Evolutionary conservation across 2,888 invertebrate species (phyloP).

Genomic region (Endotricha flammealis): DNA sequence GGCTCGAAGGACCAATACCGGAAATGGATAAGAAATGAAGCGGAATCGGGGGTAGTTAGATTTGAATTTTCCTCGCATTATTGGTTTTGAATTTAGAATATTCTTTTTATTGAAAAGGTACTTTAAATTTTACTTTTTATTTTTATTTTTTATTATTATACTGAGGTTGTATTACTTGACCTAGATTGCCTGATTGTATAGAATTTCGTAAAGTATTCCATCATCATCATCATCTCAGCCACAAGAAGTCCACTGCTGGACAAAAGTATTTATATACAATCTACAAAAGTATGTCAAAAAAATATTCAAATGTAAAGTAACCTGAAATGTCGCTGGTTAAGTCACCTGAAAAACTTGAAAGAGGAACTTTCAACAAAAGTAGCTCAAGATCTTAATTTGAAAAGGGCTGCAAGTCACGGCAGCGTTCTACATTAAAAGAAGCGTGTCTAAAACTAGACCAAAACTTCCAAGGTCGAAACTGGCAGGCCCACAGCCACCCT

Average conservation of each 20-base stretch:
- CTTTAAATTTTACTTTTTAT: too few relatives aligned
- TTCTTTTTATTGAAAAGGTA: neutral
- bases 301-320: too few relatives aligned
- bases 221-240: too few relatives aligned
- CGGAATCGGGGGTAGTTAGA: constrained; percentile 29
- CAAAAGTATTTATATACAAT: too few relatives aligned
- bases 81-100: constrained; percentile 18
- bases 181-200: too few relatives aligned
- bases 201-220: too few relatives aligned
- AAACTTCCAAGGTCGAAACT: constrained; percentile 66
- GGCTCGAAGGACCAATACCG: constrained; percentile 56
- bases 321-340: too few relatives aligned
- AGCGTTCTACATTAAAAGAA: constrained; percentile 21
- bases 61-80: constrained; percentile 11
- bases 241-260: too few relatives aligned
- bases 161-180: too few relatives aligned
- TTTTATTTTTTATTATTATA: neutral
- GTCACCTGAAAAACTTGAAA: constrained; percentile 4
- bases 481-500: constrained; percentile 41
- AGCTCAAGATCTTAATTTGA: constrained; percentile 13
- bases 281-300: too few relatives aligned
- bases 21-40: constrained; percentile 55
- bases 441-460: constrained; percentile 53
- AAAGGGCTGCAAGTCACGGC: constrained; percentile 12
- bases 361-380: constrained; percentile 10